Base-by-base conservation (phyloP, 2,113 vertebrate genomes). In the Hystrix brachyura region DNA sequence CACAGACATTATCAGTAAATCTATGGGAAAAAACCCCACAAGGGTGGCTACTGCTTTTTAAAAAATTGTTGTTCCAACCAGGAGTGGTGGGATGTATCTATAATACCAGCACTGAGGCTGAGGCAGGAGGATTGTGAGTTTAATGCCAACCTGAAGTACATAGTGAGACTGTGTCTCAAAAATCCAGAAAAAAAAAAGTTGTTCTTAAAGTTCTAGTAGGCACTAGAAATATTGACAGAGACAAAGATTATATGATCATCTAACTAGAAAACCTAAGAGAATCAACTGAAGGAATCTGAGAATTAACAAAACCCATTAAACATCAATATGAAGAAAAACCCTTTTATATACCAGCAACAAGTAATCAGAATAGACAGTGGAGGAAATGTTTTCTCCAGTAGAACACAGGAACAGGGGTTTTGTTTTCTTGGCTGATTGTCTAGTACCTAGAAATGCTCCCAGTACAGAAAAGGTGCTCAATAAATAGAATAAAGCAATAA, bases 151-250 rank as follows among this genome's bases (percentile, higher is more conserved):
- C 46, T 78, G 25, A 78, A 12, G 25, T 78, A 32, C 46, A 51
- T 15, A 51, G 27, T 17, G 46, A 78, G 46, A 78, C 74, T 69
- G 8, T 51, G 27, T 51, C 43, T 78, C 13, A 51, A 19, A 78
- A 78, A 78, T 29, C 46, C 25, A 51, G 11, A 29, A 51, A 51
- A 78, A 32, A 81, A 80, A 57, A 17, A 15, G 43, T 11, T 94
- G 32, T 67, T 94, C 46, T 91, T 93, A 65, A 88, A 88, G 19
- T 78, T 71, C 60, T n/a, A 76, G 38, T 59, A 53, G 57, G 32
- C 0, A 55, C 71, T 27, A 25, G 43, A 78, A 80, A 81, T 51
- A 87, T 15, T 59, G 53, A 93, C 89, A 72, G 46, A 15, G 72
- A 82, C 14, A 34, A 85, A 92, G 51, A 79, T 71, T 27, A 11